Base-by-base conservation (phyloP, 2,797 vertebrate species). In the Rhinichthys osculus region DNA sequence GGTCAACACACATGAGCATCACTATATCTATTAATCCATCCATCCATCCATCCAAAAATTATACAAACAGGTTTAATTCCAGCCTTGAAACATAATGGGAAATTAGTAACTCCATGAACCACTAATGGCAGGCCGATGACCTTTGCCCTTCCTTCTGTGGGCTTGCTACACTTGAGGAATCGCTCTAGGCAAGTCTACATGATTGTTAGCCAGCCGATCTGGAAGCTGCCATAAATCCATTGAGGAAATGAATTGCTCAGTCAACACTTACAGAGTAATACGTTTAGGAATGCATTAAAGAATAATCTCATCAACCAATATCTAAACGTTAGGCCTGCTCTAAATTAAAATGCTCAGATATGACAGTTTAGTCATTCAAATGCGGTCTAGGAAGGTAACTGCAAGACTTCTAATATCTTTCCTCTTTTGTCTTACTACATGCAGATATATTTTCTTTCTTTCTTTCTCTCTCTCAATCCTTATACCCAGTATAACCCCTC, bases 361-460 rank as follows among this genome's bases (percentile, higher is more conserved):
- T 66, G 57, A 54, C 47, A 50, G 96, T 84, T 93, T 93, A 94
- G 87, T 94, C 95, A 95, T 94, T 95, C 94, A 96, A 95, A 96
- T 95, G 95, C 95, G 96, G 96, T 96, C 96, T 96, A 97, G 96
- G 96, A 97, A 97, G 94, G 96, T 94, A 95, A 95, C 96, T 97
- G 97, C 97, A 97, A 97, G 97, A 96, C 95, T 95, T 64, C 95
- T 96, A 97, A 97, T 97, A 96, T 96, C 96, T 95, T 96, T 97
- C 96, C 96, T 30, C 27, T 35, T 80, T 67, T 33, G 19, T 16
- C 10, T 21, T 33, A 54, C 19, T 38, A 77, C 7, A 5, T 23
- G 3, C 1, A 4, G 7, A 77, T 57, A 77, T 27, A 27, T 66
- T 79, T 5, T 50, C 17, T 14, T 35, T 76, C 21, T 11, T 7